Evolutionary conservation across 2,888 invertebrate genomes (phyloP), one percentile per base, ranked within the genome.

Genomic region (Trichacis sp.): DNA sequence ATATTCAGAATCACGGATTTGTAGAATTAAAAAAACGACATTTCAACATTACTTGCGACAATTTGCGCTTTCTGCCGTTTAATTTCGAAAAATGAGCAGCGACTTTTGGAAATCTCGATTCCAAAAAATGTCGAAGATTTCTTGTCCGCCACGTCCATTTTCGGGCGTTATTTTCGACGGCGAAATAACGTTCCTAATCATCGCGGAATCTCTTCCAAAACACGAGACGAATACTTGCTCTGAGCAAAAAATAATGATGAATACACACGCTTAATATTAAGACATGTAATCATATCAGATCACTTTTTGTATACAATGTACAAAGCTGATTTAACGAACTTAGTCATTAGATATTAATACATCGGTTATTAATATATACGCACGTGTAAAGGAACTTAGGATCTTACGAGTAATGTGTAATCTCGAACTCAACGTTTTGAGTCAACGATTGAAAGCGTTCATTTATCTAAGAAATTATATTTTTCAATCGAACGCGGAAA

Each of bases 261-360:
- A 45, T 72, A 24, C 24, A 73, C 43, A 59, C 58, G 70, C 67
- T 33, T 33, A 33, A n/a, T n/a, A 3, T 67, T 75, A 75, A 79
- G 74, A 72, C 73, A 72, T 79, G 77, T 78, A 77, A 80, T 79
- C 82, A 81, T 82, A 82, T 83, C 79, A 81, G 73, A 73, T 72
- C 78, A 73, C 79, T 79, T 74, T 67, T 79, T 81, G 77, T 81
- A 81, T 77, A 81, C 75, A 80, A 73, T 81, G 80, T 81, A 81
- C 74, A 81, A 75, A 79, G 76, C 74, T 77, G 72, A 75, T 77
- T n/a, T 76, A 77, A 76, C 66, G 68, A 77, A 72, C 73, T 79
- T 81, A 82, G 81, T 81, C 81, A 82, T 77, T 80, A 80, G 79
- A 71, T 74, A 71, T 73, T 80, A 81, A 81, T 72, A 72, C 71